A percentile compares a stretch with the other conserved stretches of the same genome.
These are phyloP conservation scores for Merops nubicus DNA, from an alignment of 2,113 vertebrate species.

Conservation along the genomic window DNA sequence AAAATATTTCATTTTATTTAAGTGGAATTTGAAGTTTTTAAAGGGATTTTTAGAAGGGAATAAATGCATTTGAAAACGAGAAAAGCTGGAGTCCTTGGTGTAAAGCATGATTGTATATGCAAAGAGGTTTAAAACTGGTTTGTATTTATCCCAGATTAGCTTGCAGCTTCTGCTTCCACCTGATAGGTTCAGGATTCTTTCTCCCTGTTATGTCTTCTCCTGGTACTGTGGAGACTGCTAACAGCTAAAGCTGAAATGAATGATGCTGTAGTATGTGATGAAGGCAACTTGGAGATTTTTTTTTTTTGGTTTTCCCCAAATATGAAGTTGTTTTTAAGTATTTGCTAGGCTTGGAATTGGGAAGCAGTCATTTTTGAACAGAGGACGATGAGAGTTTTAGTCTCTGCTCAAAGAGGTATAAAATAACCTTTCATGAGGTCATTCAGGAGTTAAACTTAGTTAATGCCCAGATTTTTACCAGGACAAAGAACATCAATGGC, in stretches of 20 bases:
- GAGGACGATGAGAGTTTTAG: neutral
- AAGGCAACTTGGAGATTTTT: neutral
- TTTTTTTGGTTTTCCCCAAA: no score
- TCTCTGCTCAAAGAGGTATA: neutral
- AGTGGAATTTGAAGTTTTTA: neutral
- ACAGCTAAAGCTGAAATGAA: neutral
- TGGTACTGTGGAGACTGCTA: neutral
- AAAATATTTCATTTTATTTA: neutral
- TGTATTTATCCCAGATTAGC: neutral
- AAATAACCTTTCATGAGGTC: neutral
- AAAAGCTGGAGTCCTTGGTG: neutral
- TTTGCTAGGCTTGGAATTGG: neutral
- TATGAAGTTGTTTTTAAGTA: neutral
- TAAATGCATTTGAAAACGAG: neutral
- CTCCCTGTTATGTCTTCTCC: neutral
- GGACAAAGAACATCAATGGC: neutral
- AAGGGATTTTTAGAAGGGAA: neutral
- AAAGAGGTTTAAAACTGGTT: neutral
- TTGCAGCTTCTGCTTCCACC: neutral
- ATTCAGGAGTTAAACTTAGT: neutral
- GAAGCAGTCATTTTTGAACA: neutral
- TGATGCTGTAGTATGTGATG: neutral
- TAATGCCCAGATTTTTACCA: neutral
- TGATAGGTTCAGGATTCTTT: neutral
- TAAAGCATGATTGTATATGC: neutral